Conservation (phyloP, 2,888 invertebrate species). For the Orthosia cruda region DNA sequence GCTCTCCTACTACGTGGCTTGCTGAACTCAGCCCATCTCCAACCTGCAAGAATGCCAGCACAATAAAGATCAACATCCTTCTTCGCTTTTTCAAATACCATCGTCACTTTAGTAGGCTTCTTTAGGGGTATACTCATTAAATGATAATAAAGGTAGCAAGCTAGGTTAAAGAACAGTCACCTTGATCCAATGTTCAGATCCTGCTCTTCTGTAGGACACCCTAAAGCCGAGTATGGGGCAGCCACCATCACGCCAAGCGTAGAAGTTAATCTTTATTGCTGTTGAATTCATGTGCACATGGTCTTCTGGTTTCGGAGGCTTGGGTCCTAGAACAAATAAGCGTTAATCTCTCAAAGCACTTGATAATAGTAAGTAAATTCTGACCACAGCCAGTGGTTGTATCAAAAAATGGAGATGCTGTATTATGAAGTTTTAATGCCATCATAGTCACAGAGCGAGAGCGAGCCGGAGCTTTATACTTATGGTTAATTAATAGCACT, state of each 20-base stretch:
- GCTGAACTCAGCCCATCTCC: conserved; percentile 86
- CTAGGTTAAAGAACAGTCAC: conserved; percentile 65
- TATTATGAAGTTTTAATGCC: too few relatives aligned
- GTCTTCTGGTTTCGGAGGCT: conserved; percentile 94
- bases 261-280: conserved; percentile 94
- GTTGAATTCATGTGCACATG: conserved; percentile 95
- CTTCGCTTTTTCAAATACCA: neutral
- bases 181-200: conserved; percentile 90
- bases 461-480: too few relatives aligned
- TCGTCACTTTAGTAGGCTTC: too few relatives aligned
- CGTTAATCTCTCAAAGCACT: neutral
- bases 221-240: conserved; percentile 95
- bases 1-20: conserved; percentile 89
- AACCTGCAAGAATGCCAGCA: conserved; percentile 75
- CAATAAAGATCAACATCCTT: neutral
- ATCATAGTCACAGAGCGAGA: too few relatives aligned
- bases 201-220: conserved; percentile 93
- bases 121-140: too few relatives aligned
- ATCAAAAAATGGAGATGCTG: too few relatives aligned
- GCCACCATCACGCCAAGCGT: conserved; percentile 96
- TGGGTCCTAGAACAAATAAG: conserved; percentile 91
- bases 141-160: too few relatives aligned
- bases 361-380: neutral
- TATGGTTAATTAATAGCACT: too few relatives aligned
- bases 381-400: too few relatives aligned